phyloP scores from a whole-genome alignment of 2,113 vertebrate species.

The Sinocyclocheilus maitianheensis region DNA sequence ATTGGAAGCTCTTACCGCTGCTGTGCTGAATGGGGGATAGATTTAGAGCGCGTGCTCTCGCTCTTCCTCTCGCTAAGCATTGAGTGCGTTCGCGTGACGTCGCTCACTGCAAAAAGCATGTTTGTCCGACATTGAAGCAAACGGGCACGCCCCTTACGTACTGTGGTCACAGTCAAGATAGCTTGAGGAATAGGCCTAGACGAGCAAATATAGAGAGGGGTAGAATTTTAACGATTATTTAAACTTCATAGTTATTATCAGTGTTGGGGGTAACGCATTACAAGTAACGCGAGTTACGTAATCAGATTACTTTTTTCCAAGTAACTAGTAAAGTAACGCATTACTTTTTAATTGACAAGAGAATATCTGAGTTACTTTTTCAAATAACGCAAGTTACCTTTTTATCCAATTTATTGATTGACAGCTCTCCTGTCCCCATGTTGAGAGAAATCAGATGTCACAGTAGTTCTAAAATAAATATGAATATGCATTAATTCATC shows the following conservation, averaged over 20 bases:
- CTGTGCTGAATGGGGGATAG: conserved; percentile 29
- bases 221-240: neutral
- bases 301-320: too few species aligned
- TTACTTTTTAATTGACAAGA: too few species aligned
- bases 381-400: too few species aligned
- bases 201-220: neutral
- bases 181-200: conserved; percentile 30
- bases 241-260: neutral
- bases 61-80: conserved; percentile 71
- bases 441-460: too few species aligned
- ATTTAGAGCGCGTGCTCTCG: conserved; percentile 61
- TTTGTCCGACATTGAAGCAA: conserved; percentile 53
- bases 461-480: too few species aligned
- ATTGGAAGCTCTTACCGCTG: conserved; percentile 68
- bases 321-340: too few species aligned
- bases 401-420: too few species aligned
- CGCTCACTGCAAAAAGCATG: conserved; percentile 60
- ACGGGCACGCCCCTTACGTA: conserved; percentile 53
- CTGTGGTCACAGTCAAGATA: conserved; percentile 39
- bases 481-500: too few species aligned
- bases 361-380: too few species aligned
- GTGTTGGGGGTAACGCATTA: too few species aligned
- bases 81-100: conserved; percentile 63
- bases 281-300: too few species aligned
- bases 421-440: too few species aligned